A percentile compares a stretch with the other conserved stretches of the same genome.
Conservation (phyloP, 2,113 vertebrate species). For the Orcinus orca region DNA sequence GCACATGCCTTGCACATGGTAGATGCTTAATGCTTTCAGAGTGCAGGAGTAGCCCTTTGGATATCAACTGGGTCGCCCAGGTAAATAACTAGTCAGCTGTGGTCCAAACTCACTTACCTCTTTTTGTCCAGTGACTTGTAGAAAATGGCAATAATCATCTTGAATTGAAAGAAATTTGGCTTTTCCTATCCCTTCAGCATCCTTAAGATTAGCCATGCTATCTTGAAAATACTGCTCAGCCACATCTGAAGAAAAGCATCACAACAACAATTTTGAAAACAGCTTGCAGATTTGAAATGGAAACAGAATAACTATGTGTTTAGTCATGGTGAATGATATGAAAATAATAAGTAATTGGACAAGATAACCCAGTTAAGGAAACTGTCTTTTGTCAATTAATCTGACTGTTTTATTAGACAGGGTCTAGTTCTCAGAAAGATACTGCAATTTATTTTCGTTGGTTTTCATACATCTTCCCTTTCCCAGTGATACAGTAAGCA, state of each 20-base stretch:
- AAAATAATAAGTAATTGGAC: not conserved
- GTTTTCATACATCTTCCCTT: not conserved
- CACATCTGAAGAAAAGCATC: slow-evolving; percentile 69
- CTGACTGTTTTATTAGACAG: not conserved
- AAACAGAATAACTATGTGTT: not conserved
- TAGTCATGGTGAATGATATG: not conserved
- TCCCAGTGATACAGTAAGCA: not conserved
- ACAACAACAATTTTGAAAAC: not conserved
- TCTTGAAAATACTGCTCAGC: slow-evolving; percentile 82
- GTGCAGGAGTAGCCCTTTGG: not conserved
- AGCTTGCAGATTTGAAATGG: not conserved
- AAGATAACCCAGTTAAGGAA: not conserved
- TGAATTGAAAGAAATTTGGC: slow-evolving; percentile 78
- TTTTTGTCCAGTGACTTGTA: slow-evolving; percentile 80
- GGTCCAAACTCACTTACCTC: slow-evolving; percentile 66
- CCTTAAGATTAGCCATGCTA: slow-evolving; percentile 79
- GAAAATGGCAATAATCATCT: slow-evolving; percentile 85
- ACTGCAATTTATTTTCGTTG: not conserved
- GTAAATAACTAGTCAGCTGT: not conserved
- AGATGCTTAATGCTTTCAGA: not conserved
- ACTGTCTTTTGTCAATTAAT: not conserved
- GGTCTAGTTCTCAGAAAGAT: not conserved
- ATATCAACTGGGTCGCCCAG: not conserved
- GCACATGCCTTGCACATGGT: not conserved
- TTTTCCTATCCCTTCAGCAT: slow-evolving; percentile 66